Conservation (phyloP, 2,888 invertebrate species). For the Folsomia manolachei region DNA sequence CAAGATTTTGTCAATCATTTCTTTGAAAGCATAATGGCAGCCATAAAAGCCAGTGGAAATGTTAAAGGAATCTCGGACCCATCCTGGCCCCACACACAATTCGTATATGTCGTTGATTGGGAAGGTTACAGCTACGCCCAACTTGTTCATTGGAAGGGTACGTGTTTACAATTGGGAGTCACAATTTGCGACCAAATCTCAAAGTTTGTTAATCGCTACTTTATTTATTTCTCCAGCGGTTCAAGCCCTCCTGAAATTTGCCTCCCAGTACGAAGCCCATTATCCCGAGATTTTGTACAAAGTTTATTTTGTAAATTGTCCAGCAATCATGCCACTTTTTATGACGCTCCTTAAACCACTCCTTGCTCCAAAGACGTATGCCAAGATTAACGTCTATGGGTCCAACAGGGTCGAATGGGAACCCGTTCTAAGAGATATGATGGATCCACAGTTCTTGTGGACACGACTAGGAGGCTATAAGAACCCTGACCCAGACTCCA, state of each 20-base stretch:
- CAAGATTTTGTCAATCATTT: background rate
- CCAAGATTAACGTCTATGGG: conserved; percentile 28
- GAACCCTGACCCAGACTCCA: too few species aligned
- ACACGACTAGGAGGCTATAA: background rate
- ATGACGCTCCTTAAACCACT: conserved; percentile 30
- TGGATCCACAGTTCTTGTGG: background rate
- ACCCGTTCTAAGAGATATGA: background rate
- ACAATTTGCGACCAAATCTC: too few species aligned
- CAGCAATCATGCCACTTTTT: conserved; percentile 26
- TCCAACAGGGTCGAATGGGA: conserved; percentile 29
- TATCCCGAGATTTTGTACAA: conserved; percentile 33
- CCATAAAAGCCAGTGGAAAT: background rate
- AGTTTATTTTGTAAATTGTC: conserved; percentile 31
- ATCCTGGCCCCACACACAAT: conserved; percentile 24
- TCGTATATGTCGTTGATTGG: conserved; percentile 42
- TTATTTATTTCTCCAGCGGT: conserved; percentile 14
- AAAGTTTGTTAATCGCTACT: background rate
- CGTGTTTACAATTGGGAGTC: too few species aligned
- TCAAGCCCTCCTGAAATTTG: conserved; percentile 10
- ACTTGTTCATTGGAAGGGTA: conserved; percentile 27
- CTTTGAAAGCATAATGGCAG: background rate
- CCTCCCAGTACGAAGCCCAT: conserved; percentile 9
- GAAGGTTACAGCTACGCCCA: conserved; percentile 44
- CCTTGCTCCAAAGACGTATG: conserved; percentile 27
- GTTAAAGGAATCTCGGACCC: background rate